phyloP scores from a whole-genome alignment of 37 sponge, comb jelly and placozoan genomes.

The Axinella damicornis region DNA sequence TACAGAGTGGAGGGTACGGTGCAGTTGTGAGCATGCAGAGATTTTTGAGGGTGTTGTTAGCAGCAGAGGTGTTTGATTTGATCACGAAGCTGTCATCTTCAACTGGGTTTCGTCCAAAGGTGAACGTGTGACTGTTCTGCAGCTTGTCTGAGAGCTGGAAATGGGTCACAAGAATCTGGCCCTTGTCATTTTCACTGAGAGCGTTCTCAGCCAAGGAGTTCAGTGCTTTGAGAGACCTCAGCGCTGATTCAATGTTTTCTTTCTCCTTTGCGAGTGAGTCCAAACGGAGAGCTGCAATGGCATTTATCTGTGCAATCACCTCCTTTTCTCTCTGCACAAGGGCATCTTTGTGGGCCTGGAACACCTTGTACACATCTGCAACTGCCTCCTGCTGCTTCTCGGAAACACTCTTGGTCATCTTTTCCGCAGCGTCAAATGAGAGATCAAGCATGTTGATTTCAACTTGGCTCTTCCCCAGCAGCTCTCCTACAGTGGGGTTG shows the following conservation, averaged over 20 bases:
- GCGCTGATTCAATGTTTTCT: conserved; percentile 23
- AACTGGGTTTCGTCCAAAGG: not conserved
- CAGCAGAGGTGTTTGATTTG: conserved; percentile 37
- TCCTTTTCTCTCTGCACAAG: conserved; percentile 48
- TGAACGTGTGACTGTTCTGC: conserved; percentile 26
- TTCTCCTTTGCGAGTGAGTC: conserved; percentile 56
- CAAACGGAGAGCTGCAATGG: conserved; percentile 58
- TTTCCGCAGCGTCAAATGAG: conserved; percentile 27
- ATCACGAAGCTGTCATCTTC: conserved; percentile 82
- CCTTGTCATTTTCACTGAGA: conserved; percentile 31
- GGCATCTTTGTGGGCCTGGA: conserved; percentile 50
- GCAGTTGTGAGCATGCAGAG: conserved; percentile 76
- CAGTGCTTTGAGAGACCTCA: conserved; percentile 22
- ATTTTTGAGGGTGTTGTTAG: conserved; percentile 47
- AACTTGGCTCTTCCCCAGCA: conserved; percentile 24
- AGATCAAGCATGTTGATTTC: conserved; percentile 39
- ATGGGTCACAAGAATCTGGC: conserved; percentile 23
- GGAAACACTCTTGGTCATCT: conserved; percentile 34
- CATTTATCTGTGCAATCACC: conserved; percentile 67
- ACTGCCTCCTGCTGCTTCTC: conserved; percentile 40
- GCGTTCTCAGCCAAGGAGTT: conserved; percentile 36
- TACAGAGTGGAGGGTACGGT: conserved; percentile 81
- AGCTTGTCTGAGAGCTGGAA: conserved; percentile 41
- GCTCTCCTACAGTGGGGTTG: conserved; percentile 9
- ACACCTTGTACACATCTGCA: conserved; percentile 39